Percentiles rank a stretch among this genome's conserved stretches.
Conservation (phyloP, 2,113 vertebrate genomes). For the Gallinago jamesoni region DNA sequence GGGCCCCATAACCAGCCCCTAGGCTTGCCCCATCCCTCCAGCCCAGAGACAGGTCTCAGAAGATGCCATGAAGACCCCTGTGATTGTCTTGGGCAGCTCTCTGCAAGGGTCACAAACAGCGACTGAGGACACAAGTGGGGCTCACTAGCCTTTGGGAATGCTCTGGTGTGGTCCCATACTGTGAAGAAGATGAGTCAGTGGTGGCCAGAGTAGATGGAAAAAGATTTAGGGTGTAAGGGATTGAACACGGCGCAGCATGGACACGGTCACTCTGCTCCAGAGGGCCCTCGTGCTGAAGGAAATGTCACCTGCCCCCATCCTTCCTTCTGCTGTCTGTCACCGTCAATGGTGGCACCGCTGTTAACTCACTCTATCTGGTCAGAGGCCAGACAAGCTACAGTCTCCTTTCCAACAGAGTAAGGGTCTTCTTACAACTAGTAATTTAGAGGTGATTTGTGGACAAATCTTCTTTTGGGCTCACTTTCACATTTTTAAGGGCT, state of each 20-base stretch:
- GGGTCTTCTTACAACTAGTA: background rate
- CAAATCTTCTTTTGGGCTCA: background rate
- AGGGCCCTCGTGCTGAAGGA: fast-evolving
- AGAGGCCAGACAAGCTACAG: background rate
- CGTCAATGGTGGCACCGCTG: fast-evolving
- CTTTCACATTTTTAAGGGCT: background rate
- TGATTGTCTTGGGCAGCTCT: background rate
- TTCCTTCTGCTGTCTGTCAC: background rate
- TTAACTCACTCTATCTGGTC: background rate
- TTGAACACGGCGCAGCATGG: background rate
- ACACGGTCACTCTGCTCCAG: no score
- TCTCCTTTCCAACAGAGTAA: background rate
- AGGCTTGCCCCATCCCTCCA: background rate
- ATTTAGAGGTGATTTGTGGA: background rate
- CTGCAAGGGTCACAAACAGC: background rate
- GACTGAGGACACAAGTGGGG: fast-evolving
- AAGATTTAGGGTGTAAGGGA: background rate
- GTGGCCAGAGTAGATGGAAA: background rate
- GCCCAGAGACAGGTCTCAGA: background rate
- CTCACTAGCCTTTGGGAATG: background rate
- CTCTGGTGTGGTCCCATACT: fast-evolving
- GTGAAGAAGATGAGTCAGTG: background rate
- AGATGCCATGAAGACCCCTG: background rate
- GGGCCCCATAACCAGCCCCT: background rate
- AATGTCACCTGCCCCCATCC: background rate